Evolutionary conservation across 2,797 vertebrate genomes (phyloP).

Genomic region (Parambassis ranga): DNA sequence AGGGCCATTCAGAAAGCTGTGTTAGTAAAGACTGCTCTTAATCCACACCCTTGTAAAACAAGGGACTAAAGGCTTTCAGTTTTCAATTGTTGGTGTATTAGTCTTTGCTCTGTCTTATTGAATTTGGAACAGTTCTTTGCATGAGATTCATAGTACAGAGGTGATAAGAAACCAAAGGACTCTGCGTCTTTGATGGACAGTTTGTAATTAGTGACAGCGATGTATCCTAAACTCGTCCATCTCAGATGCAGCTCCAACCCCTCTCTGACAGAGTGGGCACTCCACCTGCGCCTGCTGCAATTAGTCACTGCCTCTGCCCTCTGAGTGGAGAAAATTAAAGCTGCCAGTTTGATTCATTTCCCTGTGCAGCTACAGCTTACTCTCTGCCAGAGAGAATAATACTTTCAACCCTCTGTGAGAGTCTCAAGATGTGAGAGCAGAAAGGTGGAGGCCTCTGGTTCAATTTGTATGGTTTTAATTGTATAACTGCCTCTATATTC

Average conservation of each 20-base stretch:
- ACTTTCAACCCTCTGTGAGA: neutral
- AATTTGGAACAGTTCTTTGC: neutral
- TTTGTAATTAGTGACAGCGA: constrained; percentile 10
- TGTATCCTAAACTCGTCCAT: neutral
- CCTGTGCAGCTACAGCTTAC: constrained; percentile 15
- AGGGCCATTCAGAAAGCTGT: neutral
- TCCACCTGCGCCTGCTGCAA: constrained; percentile 44
- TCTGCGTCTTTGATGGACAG: neutral
- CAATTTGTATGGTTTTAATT: neutral
- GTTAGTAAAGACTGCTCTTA: neutral
- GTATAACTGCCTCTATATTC: neutral
- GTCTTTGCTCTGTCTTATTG: neutral
- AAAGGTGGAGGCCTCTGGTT: neutral
- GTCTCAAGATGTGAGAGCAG: neutral
- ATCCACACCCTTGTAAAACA: neutral
- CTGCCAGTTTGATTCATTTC: constrained; percentile 45
- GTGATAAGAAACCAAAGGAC: neutral
- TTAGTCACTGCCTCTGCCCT: constrained; percentile 44
- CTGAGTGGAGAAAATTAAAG: constrained; percentile 48
- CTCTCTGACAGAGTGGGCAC: constrained; percentile 27
- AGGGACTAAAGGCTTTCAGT: no score
- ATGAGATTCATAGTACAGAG: no score
- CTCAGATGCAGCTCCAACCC: constrained; percentile 8
- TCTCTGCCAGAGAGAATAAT: constrained; percentile 15
- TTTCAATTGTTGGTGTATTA: neutral